Evolutionary conservation across 2,113 vertebrate species (phyloP).

Genomic region (Hucho hucho): DNA sequence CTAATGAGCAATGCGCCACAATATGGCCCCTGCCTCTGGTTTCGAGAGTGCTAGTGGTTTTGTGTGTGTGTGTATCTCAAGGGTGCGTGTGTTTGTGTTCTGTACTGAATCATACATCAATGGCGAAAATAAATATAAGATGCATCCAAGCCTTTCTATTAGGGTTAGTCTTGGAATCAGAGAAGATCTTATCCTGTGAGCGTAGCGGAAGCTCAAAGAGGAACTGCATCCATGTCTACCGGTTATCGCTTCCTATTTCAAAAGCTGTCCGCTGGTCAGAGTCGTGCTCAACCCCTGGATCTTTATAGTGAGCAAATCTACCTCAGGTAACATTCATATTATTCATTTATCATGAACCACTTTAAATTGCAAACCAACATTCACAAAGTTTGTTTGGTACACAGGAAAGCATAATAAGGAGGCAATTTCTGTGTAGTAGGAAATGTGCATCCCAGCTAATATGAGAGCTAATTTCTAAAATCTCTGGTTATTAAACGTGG

Average conservation of each 20-base stretch:
- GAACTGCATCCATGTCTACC: neutral
- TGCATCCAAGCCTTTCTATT: too few relatives aligned
- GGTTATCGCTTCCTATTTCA: neutral
- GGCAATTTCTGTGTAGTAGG: neutral
- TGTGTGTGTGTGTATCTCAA: neutral
- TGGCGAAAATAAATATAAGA: too few relatives aligned
- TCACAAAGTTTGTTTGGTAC: neutral
- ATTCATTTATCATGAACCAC: too few relatives aligned
- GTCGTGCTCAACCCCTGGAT: neutral
- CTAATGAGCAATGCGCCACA: neutral
- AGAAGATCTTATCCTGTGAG: neutral
- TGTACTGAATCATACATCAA: neutral
- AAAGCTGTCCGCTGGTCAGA: neutral
- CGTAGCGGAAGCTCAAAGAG: neutral
- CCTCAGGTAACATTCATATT: neutral
- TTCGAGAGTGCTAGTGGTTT: too few relatives aligned
- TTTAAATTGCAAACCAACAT: too few relatives aligned
- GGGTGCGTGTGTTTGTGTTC: neutral
- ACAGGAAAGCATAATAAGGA: conserved; percentile 6
- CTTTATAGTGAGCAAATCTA: neutral
- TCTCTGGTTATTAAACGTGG: conserved; percentile 43
- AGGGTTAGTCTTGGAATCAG: too few relatives aligned
- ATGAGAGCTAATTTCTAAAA: conserved; percentile 25
- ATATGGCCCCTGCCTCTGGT: too few relatives aligned
- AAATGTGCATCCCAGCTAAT: conserved; percentile 3